Conservation (phyloP, 2,888 invertebrate species). For the Diaprepes abbreviatus region DNA sequence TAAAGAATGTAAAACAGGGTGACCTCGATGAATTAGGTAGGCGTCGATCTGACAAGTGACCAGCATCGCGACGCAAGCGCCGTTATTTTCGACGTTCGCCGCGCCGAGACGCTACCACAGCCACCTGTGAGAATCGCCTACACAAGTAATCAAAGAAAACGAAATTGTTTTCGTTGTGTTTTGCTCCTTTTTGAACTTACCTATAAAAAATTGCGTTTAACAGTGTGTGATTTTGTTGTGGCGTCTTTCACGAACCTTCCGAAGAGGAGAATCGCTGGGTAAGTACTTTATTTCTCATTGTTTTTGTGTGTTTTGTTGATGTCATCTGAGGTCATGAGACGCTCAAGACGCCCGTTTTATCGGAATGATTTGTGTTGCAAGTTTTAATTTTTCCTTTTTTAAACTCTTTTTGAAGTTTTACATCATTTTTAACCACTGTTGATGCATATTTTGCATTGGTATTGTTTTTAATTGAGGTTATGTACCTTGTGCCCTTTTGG, state of each 20-base stretch:
- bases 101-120: conserved; percentile 67
- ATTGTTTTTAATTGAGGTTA: conserved; percentile 13
- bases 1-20: neutral
- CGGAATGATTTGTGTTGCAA: neutral
- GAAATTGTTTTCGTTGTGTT: conserved; percentile 52
- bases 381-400: neutral
- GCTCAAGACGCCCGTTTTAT: conserved; percentile 58
- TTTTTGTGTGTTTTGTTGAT: conserved; percentile 42
- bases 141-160: conserved; percentile 44
- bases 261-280: conserved; percentile 10
- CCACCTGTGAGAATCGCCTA: conserved; percentile 65
- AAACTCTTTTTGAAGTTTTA: neutral
- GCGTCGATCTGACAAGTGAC: conserved; percentile 55
- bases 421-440: neutral
- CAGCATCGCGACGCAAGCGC: conserved; percentile 68
- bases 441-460: neutral
- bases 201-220: conserved; percentile 30
- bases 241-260: conserved; percentile 46
- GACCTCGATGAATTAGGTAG: conserved; percentile 4
- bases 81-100: conserved; percentile 68
- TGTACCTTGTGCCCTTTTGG: conserved; percentile 18
- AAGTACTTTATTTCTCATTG: conserved; percentile 50
- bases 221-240: neutral
- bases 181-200: conserved; percentile 48
- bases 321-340: conserved; percentile 59